A percentile compares a stretch with the other conserved stretches of the same genome.
These are phyloP conservation scores for Microcebus griseorufus DNA, from an alignment of 2,113 vertebrate genomes.

Conservation along the genomic window DNA sequence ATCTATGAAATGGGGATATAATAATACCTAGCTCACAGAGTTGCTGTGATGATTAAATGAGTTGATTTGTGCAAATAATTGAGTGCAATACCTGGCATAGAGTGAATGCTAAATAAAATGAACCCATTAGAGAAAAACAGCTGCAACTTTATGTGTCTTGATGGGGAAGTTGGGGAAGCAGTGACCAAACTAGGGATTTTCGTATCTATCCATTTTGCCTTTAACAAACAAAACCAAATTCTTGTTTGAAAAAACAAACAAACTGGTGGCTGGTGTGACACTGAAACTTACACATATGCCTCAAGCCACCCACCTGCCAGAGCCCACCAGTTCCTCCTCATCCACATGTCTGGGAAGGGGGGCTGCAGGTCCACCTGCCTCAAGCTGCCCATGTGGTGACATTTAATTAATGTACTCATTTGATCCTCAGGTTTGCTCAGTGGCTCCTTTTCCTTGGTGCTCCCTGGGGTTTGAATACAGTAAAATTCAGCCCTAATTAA, in stretches of 20 bases:
- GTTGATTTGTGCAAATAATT: background rate
- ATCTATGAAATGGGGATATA: background rate
- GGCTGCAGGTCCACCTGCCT: background rate
- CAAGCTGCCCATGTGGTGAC: background rate
- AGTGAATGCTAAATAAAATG: background rate
- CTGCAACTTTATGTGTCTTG: background rate
- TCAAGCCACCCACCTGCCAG: fast-evolving
- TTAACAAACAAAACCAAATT: background rate
- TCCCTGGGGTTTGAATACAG: slow-evolving; percentile 62
- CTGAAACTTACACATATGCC: background rate
- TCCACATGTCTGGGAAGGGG: background rate
- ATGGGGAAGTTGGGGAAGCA: background rate
- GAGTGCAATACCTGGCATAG: background rate
- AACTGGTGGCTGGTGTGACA: background rate
- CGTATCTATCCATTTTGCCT: background rate
- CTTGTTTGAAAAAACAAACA: background rate
- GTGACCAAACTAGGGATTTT: background rate
- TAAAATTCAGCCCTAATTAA: slow-evolving; percentile 72
- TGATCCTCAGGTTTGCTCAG: slow-evolving; percentile 61
- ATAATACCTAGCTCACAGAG: background rate
- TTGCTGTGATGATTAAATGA: background rate
- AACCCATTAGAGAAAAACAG: background rate
- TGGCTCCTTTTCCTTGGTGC: slow-evolving; percentile 25
- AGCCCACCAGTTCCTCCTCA: background rate
- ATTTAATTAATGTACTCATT: slow-evolving; percentile 72